Conservation (phyloP, 2,113 vertebrate species). For the Dasyprocta punctata region DNA sequence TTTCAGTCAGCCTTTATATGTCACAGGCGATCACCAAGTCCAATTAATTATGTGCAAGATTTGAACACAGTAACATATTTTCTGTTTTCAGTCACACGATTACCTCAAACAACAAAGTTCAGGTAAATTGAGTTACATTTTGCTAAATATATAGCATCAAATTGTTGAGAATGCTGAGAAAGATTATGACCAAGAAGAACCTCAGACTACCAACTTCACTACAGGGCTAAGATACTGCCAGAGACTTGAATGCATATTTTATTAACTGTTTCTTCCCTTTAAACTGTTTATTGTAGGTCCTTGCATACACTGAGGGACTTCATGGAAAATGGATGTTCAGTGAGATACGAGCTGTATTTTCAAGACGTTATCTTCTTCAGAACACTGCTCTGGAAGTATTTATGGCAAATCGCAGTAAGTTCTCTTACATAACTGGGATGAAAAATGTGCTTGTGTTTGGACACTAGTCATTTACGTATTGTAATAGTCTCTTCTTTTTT, state of each 20-base stretch:
- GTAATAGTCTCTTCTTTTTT: constrained; percentile 5
- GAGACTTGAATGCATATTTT: not conserved
- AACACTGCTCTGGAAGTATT: constrained; percentile 98
- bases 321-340: constrained; percentile 99
- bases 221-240: constrained; percentile 18
- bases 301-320: constrained; percentile 96
- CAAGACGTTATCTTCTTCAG: constrained; percentile 96
- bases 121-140: constrained; percentile 13
- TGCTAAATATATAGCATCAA: constrained; percentile 4
- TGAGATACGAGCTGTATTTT: constrained; percentile 98
- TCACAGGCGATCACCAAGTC: not conserved
- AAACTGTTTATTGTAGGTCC: constrained; percentile 87
- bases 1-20: not conserved
- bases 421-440: not conserved
- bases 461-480: not conserved
- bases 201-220: not conserved
- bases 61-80: not conserved
- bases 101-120: not conserved
- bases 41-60: not conserved
- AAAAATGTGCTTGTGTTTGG: constrained; percentile 7
- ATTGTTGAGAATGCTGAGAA: not conserved
- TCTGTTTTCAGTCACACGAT: constrained; percentile 1
- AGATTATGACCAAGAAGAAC: not conserved
- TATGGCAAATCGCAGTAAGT: constrained; percentile 99
- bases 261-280: not conserved